Conservation (phyloP, 2,888 invertebrate genomes). For the Prosopocoilus inquinatus region DNA sequence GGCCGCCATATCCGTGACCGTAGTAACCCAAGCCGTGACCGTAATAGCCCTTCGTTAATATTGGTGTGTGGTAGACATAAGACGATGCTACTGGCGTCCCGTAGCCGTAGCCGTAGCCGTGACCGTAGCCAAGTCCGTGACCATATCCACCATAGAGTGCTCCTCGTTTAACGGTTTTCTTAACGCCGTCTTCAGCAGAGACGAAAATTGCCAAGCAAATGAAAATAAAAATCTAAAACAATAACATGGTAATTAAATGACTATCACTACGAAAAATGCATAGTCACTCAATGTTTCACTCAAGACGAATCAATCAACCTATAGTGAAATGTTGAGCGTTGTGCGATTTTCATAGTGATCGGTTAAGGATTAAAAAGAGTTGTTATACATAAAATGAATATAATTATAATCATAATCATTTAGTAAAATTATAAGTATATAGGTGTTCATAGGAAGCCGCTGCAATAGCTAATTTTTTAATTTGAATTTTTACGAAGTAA, state of each 20-base stretch:
- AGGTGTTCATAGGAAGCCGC: no score
- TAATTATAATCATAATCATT: no score
- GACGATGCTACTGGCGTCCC: constrained; percentile 26
- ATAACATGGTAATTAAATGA: background rate
- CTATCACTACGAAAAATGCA: no score
- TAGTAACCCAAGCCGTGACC: constrained; percentile 17
- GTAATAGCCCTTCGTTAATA: constrained; percentile 16
- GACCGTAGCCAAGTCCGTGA: constrained; percentile 22
- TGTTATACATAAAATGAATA: no score
- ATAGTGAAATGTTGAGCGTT: no score
- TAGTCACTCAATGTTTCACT: no score
- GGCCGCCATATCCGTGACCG: constrained; percentile 23
- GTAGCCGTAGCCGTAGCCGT: constrained; percentile 24
- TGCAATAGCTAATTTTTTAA: no score
- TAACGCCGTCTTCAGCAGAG: constrained; percentile 27
- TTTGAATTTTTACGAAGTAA: no score
- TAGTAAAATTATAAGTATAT: no score
- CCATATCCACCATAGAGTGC: constrained; percentile 29
- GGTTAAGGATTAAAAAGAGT: no score
- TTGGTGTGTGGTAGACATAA: constrained; percentile 20
- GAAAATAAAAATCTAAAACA: constrained; percentile 18
- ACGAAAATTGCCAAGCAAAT: constrained; percentile 20
- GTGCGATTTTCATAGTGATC: no score
- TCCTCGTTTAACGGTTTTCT: constrained; percentile 40
- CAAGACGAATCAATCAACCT: no score